phyloP scores from a whole-genome alignment of 2,888 invertebrate genomes.

The Diogma glabrata region DNA sequence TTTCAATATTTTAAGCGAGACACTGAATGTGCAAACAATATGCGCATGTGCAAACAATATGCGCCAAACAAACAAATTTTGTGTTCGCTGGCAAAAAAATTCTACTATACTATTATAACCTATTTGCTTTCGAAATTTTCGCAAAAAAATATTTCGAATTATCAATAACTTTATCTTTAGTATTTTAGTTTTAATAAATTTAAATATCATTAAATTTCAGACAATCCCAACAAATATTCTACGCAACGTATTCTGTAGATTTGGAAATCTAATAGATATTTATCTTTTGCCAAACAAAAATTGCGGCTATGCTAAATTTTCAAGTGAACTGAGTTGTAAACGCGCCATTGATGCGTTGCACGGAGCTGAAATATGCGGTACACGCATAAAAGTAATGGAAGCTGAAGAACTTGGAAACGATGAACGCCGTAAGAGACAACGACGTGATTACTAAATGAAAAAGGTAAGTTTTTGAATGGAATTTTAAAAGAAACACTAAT shows the following conservation, averaged over 20 bases:
- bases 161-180: constrained; percentile 1
- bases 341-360: constrained; percentile 47
- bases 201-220: constrained; percentile 44
- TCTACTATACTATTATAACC: no score
- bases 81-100: no score
- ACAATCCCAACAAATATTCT: constrained; percentile 66
- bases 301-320: constrained; percentile 86
- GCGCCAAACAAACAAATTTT: no score
- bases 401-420: constrained; percentile 57
- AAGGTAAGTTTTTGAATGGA: neutral
- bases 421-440: constrained; percentile 29
- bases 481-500: no score
- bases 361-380: constrained; percentile 78
- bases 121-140: no score
- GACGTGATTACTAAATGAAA: constrained; percentile 6
- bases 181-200: constrained; percentile 21
- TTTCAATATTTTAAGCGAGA: no score
- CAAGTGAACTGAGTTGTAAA: constrained; percentile 55
- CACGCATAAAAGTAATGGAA: constrained; percentile 59
- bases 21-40: no score
- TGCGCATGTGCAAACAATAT: no score
- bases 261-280: constrained; percentile 81
- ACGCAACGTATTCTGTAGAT: constrained; percentile 80
- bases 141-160: no score
- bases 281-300: constrained; percentile 82